Conservation (phyloP, 2,797 vertebrate species). For the Urosaurus nigricauda region DNA sequence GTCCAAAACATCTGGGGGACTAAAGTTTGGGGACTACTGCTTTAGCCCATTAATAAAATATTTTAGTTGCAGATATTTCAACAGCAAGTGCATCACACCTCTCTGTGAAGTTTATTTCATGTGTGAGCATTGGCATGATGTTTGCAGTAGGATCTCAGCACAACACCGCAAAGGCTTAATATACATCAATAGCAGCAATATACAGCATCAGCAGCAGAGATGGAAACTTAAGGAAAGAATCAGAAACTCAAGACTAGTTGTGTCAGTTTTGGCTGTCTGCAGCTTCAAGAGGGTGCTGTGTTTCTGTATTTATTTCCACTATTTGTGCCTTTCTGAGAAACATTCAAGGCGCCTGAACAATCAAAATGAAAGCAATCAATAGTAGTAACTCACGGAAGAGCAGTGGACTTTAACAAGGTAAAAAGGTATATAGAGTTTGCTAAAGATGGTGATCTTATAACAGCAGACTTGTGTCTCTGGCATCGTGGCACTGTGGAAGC, state of each 20-base stretch:
- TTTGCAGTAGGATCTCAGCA: background rate
- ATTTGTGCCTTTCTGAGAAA: background rate
- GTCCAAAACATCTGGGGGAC: no score
- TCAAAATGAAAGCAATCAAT: background rate
- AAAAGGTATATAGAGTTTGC: background rate
- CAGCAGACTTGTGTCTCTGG: background rate
- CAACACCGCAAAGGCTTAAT: background rate
- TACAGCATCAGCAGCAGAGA: no score
- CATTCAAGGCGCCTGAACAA: background rate
- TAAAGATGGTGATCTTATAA: background rate
- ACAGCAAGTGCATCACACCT: background rate
- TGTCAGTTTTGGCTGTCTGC: background rate
- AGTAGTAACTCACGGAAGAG: background rate
- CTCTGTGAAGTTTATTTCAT: background rate
- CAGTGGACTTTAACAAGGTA: background rate
- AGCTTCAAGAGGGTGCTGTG: background rate
- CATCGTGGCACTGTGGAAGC: background rate
- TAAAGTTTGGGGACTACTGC: no score
- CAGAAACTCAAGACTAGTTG: background rate
- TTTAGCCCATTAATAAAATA: background rate
- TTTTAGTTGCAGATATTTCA: background rate
- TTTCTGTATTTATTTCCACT: background rate
- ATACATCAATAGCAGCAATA: background rate
- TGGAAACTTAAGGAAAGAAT: background rate
- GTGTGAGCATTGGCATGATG: background rate